These are phyloP conservation scores for Lagopus muta DNA, from an alignment of 2,113 vertebrate genomes.

Conservation along the genomic window DNA sequence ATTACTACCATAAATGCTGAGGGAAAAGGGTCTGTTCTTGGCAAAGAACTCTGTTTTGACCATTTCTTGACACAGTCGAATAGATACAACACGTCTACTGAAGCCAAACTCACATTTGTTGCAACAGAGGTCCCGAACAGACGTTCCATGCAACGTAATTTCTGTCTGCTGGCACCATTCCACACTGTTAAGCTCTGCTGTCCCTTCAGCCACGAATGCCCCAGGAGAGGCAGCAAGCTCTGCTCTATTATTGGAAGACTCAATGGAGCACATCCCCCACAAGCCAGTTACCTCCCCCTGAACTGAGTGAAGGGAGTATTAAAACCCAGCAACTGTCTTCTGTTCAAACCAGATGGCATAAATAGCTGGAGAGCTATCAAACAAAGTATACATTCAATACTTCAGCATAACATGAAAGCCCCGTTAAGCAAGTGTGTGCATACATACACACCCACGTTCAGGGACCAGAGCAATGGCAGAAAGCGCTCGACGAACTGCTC, in stretches of 20 bases:
- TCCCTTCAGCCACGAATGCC: conserved; percentile 48
- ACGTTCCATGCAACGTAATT: not conserved
- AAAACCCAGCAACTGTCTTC: conserved; percentile 59
- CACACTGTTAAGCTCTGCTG: not conserved
- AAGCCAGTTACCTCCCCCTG: not conserved
- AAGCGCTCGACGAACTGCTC: conserved; percentile 30
- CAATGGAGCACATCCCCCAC: conserved; percentile 28
- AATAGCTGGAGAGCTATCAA: conserved; percentile 60
- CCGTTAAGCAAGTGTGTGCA: not conserved
- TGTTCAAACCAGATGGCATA: conserved; percentile 41
- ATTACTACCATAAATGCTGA: not conserved
- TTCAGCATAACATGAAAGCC: conserved; percentile 14
- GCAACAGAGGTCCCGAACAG: conserved; percentile 32
- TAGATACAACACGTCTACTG: not conserved
- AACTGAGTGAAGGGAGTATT: not conserved
- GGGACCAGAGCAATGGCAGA: conserved; percentile 34
- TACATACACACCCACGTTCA: not conserved
- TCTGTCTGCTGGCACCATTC: conserved; percentile 53
- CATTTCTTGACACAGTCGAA: not conserved
- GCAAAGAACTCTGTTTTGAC: not conserved
- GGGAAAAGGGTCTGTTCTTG: not conserved
- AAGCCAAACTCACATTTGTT: conserved; percentile 13
- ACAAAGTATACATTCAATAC: conserved; percentile 33
- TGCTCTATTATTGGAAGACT: not conserved
- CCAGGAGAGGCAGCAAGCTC: conserved; percentile 23